These are phyloP conservation scores for Merodon equestris DNA, from an alignment of 2,888 invertebrate species.

Conservation along the genomic window DNA sequence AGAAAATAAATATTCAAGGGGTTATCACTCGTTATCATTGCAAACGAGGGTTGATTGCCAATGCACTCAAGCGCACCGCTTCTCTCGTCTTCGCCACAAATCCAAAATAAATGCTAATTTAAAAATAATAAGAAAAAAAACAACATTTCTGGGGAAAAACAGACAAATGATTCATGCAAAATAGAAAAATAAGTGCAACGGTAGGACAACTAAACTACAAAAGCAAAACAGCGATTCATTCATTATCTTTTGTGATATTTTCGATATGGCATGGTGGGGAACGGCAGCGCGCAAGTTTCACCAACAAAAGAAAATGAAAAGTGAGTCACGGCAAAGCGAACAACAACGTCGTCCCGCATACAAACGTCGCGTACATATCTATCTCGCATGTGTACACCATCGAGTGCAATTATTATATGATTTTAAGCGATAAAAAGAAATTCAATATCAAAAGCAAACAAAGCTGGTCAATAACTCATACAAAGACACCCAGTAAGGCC, in stretches of 20 bases:
- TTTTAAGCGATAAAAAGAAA: conserved; percentile 30
- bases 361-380: no score
- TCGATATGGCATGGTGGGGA: conserved; percentile 42
- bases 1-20: conserved; percentile 8
- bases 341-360: no score
- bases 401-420: not conserved
- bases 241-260: conserved; percentile 61
- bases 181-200: conserved; percentile 18
- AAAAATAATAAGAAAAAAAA: no score
- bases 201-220: conserved; percentile 13
- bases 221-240: conserved; percentile 49
- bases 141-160: not conserved
- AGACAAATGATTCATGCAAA: conserved; percentile 35
- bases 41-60: conserved; percentile 5
- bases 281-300: conserved; percentile 59
- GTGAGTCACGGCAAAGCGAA: conserved; percentile 40
- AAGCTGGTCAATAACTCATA: not conserved
- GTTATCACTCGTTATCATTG: conserved; percentile 21
- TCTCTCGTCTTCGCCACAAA: no score
- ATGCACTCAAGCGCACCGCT: no score
- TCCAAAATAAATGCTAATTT: no score
- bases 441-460: conserved; percentile 1
- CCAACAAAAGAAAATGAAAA: conserved; percentile 33
- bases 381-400: no score
- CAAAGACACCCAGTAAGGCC: not conserved